Evolutionary conservation across 2,888 invertebrate species (phyloP), one percentile per base, ranked within the genome.

Genomic region (Drosophila recens): DNA sequence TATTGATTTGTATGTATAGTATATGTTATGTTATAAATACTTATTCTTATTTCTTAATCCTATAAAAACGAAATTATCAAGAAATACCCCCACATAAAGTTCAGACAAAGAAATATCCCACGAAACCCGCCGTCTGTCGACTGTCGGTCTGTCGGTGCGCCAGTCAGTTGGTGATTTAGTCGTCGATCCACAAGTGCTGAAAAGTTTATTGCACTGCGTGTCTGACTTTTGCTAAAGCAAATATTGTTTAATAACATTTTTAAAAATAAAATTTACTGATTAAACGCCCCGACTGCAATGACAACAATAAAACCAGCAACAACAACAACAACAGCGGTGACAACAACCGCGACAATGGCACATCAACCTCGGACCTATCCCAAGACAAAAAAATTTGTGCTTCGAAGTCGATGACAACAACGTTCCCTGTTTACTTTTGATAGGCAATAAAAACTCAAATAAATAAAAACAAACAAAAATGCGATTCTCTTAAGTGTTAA

Each of bases 241-340:
- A 87, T 89, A 87, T 87, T 89, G 88, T 87, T 87, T 87, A 87
- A 87, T 87, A 87, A 75, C 67, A 87, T 80, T 87, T 86, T 86
- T 89, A 80, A 80, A 87, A 87, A 87, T 89, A 87, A 76, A 87
- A 84, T 89, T 82, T 72, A 85, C 86, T 87, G 86, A 87, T 87
- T 87, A 85, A 75, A 70, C 48, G 72, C 40, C 56, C 52, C 79
- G 67, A 52, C 72, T 58, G 63, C 75, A 46, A 70, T 42, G 49
- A 59, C 52, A 68, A 51, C 51, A 59, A 67, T 46, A 53, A 59
- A 36, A n/a, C 13, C n/a, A 42, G 23, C 53, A 40, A 57, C 38
- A 56, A 23, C 30, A 42, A 34, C 30, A 46, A 34, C 43, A 38
- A 65, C 45, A 49, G 34, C n/a, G 36, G 27, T 6, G 27, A 23